Evolutionary conservation across 2,888 invertebrate genomes (phyloP).

Genomic region (Xestia c-nigrum): DNA sequence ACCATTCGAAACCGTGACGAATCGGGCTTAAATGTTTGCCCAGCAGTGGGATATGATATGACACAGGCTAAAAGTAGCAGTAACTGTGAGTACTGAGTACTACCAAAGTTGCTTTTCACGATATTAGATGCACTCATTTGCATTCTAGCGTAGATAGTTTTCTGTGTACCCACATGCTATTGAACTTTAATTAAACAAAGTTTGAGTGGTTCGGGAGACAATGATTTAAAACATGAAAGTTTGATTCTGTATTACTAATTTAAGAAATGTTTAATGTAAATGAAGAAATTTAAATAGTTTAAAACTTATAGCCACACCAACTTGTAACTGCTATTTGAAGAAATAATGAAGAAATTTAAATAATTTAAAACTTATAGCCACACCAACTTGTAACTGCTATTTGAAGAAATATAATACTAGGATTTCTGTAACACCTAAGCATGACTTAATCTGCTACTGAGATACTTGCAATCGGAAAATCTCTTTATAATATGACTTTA

Average conservation of each 20-base stretch:
- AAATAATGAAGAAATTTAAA: not conserved
- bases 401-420: too few species aligned
- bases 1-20: too few species aligned
- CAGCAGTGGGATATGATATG: too few species aligned
- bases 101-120: too few species aligned
- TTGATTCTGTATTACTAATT: conserved; percentile 1
- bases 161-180: too few species aligned
- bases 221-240: conserved; percentile 15
- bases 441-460: too few species aligned
- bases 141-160: not conserved
- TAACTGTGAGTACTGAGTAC: not conserved
- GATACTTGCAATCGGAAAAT: not conserved
- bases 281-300: conserved; percentile 17
- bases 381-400: not conserved
- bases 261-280: conserved; percentile 4
- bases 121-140: not conserved
- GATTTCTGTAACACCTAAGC: conserved; percentile 2
- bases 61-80: too few species aligned
- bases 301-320: conserved; percentile 8
- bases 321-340: conserved; percentile 3
- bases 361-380: conserved; percentile 27
- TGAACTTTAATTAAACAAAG: not conserved
- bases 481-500: not conserved
- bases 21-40: too few species aligned
- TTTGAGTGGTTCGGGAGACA: not conserved